Percentiles rank a stretch among this genome's conserved stretches.
Evolutionary conservation across 2,797 vertebrate genomes (phyloP).

Genomic region (Rachycentron canadum): DNA sequence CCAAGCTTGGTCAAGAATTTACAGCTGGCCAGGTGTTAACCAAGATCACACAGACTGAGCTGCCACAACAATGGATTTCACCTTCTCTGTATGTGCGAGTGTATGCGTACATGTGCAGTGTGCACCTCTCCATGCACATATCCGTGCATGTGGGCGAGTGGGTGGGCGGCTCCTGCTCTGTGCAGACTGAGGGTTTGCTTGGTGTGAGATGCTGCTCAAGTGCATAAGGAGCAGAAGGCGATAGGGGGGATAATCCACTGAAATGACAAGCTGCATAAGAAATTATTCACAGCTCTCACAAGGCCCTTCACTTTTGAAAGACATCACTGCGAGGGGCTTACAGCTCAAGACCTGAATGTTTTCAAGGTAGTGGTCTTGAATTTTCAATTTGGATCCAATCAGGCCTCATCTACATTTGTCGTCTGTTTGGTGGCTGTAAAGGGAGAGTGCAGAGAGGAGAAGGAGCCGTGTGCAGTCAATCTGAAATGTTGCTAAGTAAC

Average conservation of each 20-base stretch:
- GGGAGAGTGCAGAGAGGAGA: slow-evolving; percentile 70
- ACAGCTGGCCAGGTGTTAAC: slow-evolving; percentile 37
- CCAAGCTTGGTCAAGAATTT: slow-evolving; percentile 4
- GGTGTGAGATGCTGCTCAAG: slow-evolving; percentile 73
- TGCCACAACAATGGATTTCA: slow-evolving; percentile 5
- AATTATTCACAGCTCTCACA: slow-evolving; percentile 82
- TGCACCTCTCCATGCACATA: slow-evolving; percentile 21
- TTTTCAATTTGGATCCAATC: slow-evolving; percentile 85
- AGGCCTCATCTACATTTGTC: slow-evolving; percentile 83
- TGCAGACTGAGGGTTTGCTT: slow-evolving; percentile 65
- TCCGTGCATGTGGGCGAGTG: slow-evolving; percentile 47
- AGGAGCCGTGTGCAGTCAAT: slow-evolving; percentile 82
- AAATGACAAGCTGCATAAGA: slow-evolving; percentile 83
- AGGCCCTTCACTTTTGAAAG: slow-evolving; percentile 83
- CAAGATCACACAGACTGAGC: slow-evolving; percentile 13
- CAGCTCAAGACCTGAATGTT: slow-evolving; percentile 81
- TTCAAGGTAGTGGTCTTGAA: slow-evolving; percentile 82
- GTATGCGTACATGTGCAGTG: slow-evolving; percentile 3
- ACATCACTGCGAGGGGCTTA: slow-evolving; percentile 77
- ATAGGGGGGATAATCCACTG: slow-evolving; percentile 76
- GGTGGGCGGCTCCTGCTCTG: slow-evolving; percentile 63
- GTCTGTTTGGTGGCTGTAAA: slow-evolving; percentile 68
- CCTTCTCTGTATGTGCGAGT: slow-evolving; percentile 6
- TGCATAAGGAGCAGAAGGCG: slow-evolving; percentile 75
- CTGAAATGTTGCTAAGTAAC: slow-evolving; percentile 87